A percentile compares a stretch with the other conserved stretches of the same genome.
These are phyloP conservation scores for Scelioninae gen. 1 DNA, from an alignment of 2,888 invertebrate genomes.

Conservation along the genomic window DNA sequence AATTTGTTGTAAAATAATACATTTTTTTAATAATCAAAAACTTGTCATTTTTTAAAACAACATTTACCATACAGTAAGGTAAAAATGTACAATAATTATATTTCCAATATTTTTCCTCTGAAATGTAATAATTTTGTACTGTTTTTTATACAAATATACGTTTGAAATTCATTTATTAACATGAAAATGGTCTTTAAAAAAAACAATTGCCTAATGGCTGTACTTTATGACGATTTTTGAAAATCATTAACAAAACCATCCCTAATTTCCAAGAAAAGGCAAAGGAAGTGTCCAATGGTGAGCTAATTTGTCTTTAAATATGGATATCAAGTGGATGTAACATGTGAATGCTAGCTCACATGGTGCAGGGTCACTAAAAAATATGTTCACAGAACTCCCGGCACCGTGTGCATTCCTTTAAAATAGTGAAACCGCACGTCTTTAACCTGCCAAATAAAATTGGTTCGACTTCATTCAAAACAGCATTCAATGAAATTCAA, in stretches of 20 bases:
- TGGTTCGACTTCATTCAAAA: not conserved
- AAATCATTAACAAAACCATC: slow-evolving; percentile 14
- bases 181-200: too few species aligned
- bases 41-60: too few species aligned
- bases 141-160: too few species aligned
- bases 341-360: slow-evolving; percentile 42
- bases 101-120: too few species aligned
- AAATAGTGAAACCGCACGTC: slow-evolving; percentile 2
- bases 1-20: too few species aligned
- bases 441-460: not conserved
- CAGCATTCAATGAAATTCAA: not conserved
- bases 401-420: slow-evolving; percentile 22
- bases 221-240: not conserved
- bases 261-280: slow-evolving; percentile 27
- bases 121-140: too few species aligned
- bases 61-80: too few species aligned
- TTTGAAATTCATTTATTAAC: too few species aligned
- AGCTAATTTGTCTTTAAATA: slow-evolving; percentile 47
- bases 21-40: too few species aligned
- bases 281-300: slow-evolving; percentile 57
- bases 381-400: slow-evolving; percentile 12
- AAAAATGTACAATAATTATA: too few species aligned
- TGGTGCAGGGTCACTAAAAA: slow-evolving; percentile 42
- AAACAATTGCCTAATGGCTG: too few species aligned
- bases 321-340: slow-evolving; percentile 49